Percentiles rank a stretch among this genome's conserved stretches.
These are phyloP conservation scores for Proisotoma minuta DNA, from an alignment of 2,888 invertebrate species.

Conservation along the genomic window DNA sequence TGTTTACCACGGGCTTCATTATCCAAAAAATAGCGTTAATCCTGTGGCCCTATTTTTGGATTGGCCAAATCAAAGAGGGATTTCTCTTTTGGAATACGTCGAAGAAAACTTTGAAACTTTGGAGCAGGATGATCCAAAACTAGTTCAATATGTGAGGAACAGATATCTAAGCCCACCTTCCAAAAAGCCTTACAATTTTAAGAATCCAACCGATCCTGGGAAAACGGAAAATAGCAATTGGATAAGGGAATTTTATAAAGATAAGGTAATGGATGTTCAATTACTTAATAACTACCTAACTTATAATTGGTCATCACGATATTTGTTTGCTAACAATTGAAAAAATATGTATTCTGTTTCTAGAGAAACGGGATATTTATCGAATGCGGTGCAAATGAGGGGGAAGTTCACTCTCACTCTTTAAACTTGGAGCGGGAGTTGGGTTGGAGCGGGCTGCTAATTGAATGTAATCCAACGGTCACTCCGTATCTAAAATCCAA, in stretches of 20 bases:
- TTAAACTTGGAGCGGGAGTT: conserved; percentile 20
- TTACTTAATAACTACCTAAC: background rate
- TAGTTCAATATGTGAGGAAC: conserved; percentile 19
- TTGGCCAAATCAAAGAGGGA: no score
- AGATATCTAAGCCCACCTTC: conserved; percentile 23
- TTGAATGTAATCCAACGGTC: conserved; percentile 25
- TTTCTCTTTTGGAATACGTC: conserved; percentile 11
- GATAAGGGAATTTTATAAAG: conserved; percentile 14
- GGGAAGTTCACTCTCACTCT: conserved; percentile 11
- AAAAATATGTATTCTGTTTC: background rate
- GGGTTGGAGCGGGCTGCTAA: conserved; percentile 25
- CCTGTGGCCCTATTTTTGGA: no score
- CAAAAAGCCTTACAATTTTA: conserved; percentile 14
- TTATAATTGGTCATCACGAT: no score
- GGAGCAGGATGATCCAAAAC: conserved; percentile 13
- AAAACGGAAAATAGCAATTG: conserved; percentile 5
- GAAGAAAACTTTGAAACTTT: conserved; percentile 15
- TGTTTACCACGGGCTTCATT: no score
- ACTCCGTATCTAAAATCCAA: conserved; percentile 11
- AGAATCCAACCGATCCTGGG: background rate
- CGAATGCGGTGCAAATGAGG: conserved; percentile 21
- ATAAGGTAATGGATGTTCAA: conserved; percentile 8
- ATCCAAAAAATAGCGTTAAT: no score
- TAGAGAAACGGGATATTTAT: conserved; percentile 21
- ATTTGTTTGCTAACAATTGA: no score